phyloP scores from a whole-genome alignment of 1,140 invertebrate genomes.

The Portunus trituberculatus region DNA sequence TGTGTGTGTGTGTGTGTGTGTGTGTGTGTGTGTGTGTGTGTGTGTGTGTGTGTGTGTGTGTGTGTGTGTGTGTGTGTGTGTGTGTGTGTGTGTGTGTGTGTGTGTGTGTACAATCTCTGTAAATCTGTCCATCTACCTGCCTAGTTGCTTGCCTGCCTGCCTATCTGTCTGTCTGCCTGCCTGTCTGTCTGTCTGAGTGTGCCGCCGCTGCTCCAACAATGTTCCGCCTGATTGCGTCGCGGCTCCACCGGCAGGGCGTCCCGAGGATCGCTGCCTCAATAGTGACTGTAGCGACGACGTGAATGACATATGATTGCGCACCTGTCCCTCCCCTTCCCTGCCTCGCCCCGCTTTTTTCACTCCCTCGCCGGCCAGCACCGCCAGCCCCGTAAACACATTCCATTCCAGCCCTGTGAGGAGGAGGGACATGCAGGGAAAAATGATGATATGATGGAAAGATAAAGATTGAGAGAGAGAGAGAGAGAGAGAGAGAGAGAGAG shows the following conservation, averaged over 20 bases:
- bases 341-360: background rate
- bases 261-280: background rate
- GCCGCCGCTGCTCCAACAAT: background rate
- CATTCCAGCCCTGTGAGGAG: background rate
- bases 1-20: slow-evolving; percentile 18
- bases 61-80: slow-evolving; percentile 35
- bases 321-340: background rate
- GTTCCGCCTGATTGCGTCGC: background rate
- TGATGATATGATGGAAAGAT: background rate
- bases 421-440: background rate
- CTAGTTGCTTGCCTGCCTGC: background rate
- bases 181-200: slow-evolving; percentile 32
- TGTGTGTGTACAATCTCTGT: slow-evolving; percentile 25
- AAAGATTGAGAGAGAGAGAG: slow-evolving; percentile 34
- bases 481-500: slow-evolving; percentile 37
- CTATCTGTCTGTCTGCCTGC: background rate
- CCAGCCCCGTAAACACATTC: background rate
- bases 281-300: background rate
- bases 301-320: background rate
- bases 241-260: background rate
- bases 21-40: slow-evolving; percentile 44
- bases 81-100: slow-evolving; percentile 33
- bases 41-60: slow-evolving; percentile 33
- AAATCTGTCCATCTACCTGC: too few species aligned
- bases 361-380: background rate